Percentiles rank a stretch among this genome's conserved stretches.
phyloP scores from a whole-genome alignment of 1,140 invertebrate species.

The Trichogramma pretiosum region DNA sequence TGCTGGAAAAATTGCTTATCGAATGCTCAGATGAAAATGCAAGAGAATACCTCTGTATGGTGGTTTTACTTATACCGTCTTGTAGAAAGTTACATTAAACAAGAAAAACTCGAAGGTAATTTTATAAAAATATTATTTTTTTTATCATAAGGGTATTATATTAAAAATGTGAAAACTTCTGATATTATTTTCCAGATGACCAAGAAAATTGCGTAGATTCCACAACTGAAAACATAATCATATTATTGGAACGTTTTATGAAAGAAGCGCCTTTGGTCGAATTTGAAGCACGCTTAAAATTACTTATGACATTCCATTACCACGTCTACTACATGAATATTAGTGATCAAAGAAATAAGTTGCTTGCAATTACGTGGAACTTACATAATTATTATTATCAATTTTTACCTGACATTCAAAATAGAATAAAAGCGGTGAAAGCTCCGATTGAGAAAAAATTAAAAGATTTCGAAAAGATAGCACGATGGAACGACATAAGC shows the following conservation, averaged over 20 bases:
- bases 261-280: conserved; percentile 77
- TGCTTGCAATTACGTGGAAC: conserved; percentile 74
- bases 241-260: conserved; percentile 70
- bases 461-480: conserved; percentile 89
- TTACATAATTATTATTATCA: conserved; percentile 77
- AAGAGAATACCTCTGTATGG: conserved; percentile 64
- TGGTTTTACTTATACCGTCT: conserved; percentile 83
- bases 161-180: too few species aligned
- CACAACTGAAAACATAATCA: conserved; percentile 32
- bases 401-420: conserved; percentile 57
- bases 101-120: too few species aligned
- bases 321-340: conserved; percentile 53
- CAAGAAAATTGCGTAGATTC: conserved; percentile 9
- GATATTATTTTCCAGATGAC: conserved; percentile 16
- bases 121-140: too few species aligned
- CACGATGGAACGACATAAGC: conserved; percentile 90
- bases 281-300: conserved; percentile 67
- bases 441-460: conserved; percentile 84
- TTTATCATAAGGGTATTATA: too few species aligned
- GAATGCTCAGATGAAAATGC: conserved; percentile 53
- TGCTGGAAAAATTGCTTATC: conserved; percentile 75
- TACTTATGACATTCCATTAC: conserved; percentile 70
- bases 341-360: conserved; percentile 43
- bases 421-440: conserved; percentile 57
- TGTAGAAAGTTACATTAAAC: conserved; percentile 46